Evolutionary conservation across 1,140 invertebrate species (phyloP).

Genomic region (Trissolcus basalis): DNA sequence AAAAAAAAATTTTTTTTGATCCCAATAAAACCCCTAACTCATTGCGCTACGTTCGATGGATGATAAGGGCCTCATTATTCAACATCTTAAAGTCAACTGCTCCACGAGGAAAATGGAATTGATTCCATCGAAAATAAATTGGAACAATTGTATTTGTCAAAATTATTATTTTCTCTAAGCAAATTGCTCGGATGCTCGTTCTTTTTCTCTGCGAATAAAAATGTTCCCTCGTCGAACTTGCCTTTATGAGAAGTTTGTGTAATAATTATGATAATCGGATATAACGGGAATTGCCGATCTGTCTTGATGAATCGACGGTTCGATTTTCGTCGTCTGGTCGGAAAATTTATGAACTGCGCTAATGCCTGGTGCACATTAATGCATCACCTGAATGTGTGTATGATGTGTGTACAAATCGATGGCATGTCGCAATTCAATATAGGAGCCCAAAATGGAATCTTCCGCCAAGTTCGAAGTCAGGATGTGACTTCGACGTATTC

Average conservation of each 20-base stretch:
- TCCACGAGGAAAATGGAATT: conserved; percentile 30
- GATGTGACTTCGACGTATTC: conserved; percentile 50
- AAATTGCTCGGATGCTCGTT: conserved; percentile 15
- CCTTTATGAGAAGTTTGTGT: conserved; percentile 25
- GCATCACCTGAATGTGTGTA: conserved; percentile 21
- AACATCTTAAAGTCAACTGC: conserved; percentile 53
- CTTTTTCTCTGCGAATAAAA: conserved; percentile 25
- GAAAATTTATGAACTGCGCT: conserved; percentile 37
- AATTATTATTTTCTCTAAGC: conserved; percentile 48
- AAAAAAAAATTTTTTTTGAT: conserved; percentile 37
- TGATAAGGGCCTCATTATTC: conserved; percentile 56
- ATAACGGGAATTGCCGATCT: conserved; percentile 34
- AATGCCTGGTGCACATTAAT: conserved; percentile 32
- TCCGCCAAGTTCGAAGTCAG: conserved; percentile 39
- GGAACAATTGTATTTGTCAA: conserved; percentile 37
- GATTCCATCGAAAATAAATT: conserved; percentile 46
- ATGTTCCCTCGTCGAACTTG: no score
- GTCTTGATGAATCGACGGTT: conserved; percentile 28
- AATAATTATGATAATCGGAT: conserved; percentile 40
- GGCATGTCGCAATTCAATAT: conserved; percentile 45
- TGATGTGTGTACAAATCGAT: conserved; percentile 45
- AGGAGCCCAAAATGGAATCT: conserved; percentile 39
- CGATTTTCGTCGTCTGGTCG: conserved; percentile 41
- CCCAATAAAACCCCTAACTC: conserved; percentile 33
- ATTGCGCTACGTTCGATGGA: conserved; percentile 40